Conservation (phyloP, 1,140 invertebrate species). For the Microvelia longipes region DNA sequence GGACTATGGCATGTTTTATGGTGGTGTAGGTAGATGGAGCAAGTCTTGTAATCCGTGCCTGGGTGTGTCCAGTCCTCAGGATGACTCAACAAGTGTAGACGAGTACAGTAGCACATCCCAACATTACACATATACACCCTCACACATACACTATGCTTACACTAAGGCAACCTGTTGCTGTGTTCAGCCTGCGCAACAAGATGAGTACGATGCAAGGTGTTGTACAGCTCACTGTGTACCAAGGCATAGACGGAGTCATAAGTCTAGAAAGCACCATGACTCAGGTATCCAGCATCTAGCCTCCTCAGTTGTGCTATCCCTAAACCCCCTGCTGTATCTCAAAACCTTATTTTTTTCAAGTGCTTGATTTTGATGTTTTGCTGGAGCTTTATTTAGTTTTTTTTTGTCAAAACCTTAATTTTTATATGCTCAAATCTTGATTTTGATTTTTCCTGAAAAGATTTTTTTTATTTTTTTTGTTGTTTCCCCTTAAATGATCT, state of each 20-base stretch:
- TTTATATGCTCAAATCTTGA: neutral
- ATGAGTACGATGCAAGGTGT: conserved; percentile 23
- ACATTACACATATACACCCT: neutral
- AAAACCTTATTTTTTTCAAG: no score
- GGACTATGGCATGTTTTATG: no score
- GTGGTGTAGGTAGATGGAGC: conserved; percentile 18
- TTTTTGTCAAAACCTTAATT: neutral
- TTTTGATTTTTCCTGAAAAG: no score
- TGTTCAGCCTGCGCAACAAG: neutral
- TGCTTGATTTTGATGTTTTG: no score
- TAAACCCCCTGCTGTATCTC: no score
- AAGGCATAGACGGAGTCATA: conserved; percentile 29
- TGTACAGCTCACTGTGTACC: conserved; percentile 65
- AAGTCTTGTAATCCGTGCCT: conserved; percentile 58
- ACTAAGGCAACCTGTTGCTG: neutral
- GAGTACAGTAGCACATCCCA: conserved; percentile 47
- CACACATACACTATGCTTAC: neutral
- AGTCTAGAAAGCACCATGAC: conserved; percentile 16
- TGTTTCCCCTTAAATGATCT: no score
- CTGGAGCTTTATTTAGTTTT: no score
- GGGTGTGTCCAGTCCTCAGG: conserved; percentile 35
- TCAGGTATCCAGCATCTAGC: no score
- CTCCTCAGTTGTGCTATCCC: no score
- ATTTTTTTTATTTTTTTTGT: no score
- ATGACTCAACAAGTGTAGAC: conserved; percentile 58